Evolutionary conservation across 1,140 invertebrate species (phyloP).

Genomic region (Physella acuta): DNA sequence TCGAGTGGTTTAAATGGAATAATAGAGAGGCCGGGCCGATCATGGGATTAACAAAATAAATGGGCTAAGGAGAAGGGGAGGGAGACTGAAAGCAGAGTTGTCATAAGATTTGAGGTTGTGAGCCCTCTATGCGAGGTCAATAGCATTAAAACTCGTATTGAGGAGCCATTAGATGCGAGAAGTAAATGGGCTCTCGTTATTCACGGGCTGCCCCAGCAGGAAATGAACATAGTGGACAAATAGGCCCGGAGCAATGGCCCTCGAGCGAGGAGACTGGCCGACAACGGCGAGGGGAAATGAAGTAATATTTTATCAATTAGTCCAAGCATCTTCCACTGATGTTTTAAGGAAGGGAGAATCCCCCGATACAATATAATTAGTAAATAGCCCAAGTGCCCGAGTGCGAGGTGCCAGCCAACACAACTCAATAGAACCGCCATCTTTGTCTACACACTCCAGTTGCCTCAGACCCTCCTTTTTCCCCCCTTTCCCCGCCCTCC

Average conservation of each 20-base stretch:
- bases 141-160: conserved; percentile 10
- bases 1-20: neutral
- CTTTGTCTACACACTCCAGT: neutral
- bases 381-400: too few relatives aligned
- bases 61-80: neutral
- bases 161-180: conserved; percentile 13
- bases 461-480: neutral
- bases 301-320: conserved; percentile 30
- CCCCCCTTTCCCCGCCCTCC: neutral
- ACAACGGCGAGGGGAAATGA: conserved; percentile 12
- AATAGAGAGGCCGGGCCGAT: neutral
- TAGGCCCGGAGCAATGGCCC: neutral
- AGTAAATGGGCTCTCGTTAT: conserved; percentile 13
- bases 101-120: neutral
- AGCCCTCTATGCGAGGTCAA: conserved; percentile 12
- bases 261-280: neutral
- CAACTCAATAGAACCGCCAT: conserved; percentile 7
- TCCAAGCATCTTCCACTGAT: neutral
- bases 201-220: neutral
- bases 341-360: neutral
- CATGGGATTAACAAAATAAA: neutral
- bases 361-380: neutral
- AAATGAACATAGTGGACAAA: conserved; percentile 25
- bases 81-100: neutral
- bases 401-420: too few relatives aligned